Evolutionary conservation across 2,797 vertebrate species (phyloP).

Genomic region (Eulemur coronatus): DNA sequence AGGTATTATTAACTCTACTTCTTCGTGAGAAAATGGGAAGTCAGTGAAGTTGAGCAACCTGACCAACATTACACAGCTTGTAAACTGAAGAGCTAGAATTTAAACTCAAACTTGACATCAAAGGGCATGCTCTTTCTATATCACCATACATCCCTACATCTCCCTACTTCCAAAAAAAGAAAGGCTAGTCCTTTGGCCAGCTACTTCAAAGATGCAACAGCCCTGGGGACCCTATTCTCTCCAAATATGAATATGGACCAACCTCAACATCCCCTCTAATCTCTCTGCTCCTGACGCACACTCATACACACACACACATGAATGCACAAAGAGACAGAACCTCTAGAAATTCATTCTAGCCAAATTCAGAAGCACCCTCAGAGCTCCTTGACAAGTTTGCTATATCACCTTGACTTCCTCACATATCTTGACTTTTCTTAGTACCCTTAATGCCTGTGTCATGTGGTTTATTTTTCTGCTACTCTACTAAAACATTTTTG

Average conservation of each 20-base stretch:
- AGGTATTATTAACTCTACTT: rapidly evolving
- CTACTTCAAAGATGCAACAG: background rate
- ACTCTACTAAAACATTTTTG: background rate
- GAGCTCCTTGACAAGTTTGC: no score
- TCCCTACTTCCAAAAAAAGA: background rate
- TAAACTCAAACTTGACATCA: background rate
- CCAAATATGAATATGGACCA: background rate
- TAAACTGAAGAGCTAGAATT: background rate
- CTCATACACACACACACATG: background rate
- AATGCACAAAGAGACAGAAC: no score
- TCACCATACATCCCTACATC: rapidly evolving
- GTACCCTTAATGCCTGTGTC: background rate
- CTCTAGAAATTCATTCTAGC: rapidly evolving
- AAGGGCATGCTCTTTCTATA: no score
- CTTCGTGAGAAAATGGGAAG: rapidly evolving
- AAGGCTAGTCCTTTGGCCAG: background rate
- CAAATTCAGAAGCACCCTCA: background rate
- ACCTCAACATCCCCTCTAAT: background rate
- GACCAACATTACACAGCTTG: rapidly evolving
- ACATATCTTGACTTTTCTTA: background rate
- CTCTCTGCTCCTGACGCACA: background rate
- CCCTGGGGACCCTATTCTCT: background rate
- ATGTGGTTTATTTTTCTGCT: background rate
- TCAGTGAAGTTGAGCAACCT: background rate
- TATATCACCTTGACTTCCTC: no score